Percentiles rank a stretch among this genome's conserved stretches.
Evolutionary conservation across 2,113 vertebrate genomes (phyloP).

Genomic region (Chunga burmeisteri): DNA sequence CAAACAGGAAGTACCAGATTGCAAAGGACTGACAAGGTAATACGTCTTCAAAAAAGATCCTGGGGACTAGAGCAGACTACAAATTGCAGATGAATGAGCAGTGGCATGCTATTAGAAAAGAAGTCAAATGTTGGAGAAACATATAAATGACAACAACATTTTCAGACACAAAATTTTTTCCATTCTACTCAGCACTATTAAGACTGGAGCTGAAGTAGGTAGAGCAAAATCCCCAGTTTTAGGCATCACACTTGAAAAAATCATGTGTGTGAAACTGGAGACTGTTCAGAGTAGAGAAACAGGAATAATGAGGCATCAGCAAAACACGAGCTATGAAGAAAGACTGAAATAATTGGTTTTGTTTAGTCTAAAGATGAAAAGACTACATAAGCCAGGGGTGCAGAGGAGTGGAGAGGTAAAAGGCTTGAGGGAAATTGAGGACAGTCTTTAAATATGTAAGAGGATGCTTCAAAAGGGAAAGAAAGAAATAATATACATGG

Average conservation of each 20-base stretch:
- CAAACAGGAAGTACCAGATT: neutral
- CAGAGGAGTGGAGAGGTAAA: neutral
- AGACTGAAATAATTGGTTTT: neutral
- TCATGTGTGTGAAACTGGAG: neutral
- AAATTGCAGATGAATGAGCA: neutral
- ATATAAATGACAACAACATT: neutral
- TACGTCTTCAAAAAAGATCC: neutral
- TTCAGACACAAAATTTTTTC: neutral
- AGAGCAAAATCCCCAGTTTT: neutral
- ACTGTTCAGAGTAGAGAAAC: neutral
- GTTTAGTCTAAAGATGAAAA: neutral
- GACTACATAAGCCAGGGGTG: neutral
- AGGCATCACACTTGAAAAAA: neutral
- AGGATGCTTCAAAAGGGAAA: neutral
- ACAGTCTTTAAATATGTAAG: neutral
- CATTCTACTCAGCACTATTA: neutral
- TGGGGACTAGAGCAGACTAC: neutral
- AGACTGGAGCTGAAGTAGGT: neutral
- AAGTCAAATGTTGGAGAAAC: neutral
- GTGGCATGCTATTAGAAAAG: neutral
- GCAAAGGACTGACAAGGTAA: neutral
- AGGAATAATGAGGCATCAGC: neutral
- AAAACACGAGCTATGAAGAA: neutral
- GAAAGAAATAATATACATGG: neutral
- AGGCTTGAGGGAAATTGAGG: neutral